A percentile compares a stretch with the other conserved stretches of the same genome.
These are phyloP conservation scores for Triplophysa rosa DNA, from an alignment of 2,113 vertebrate species.

Conservation along the genomic window DNA sequence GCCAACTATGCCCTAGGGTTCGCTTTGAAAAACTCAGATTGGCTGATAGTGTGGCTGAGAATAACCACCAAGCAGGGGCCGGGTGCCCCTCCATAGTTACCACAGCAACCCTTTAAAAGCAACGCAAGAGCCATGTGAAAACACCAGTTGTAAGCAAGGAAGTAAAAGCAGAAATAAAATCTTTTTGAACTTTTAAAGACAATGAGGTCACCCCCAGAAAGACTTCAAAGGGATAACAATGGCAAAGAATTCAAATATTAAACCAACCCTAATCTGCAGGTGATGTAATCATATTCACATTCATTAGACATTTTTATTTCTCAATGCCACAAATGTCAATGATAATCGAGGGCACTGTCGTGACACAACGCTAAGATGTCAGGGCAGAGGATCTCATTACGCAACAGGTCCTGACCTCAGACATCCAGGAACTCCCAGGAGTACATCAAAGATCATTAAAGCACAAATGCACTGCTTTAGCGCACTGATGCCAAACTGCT, in stretches of 20 bases:
- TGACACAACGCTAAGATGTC: background rate
- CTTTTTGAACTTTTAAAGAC: background rate
- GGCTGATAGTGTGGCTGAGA: conserved; percentile 75
- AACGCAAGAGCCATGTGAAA: conserved; percentile 49
- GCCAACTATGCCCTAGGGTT: conserved; percentile 59
- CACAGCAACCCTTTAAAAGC: conserved; percentile 75
- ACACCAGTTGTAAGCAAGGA: conserved; percentile 25
- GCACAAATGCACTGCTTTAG: conserved; percentile 11
- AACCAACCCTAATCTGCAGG: background rate
- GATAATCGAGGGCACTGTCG: background rate
- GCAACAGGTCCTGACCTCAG: conserved; percentile 20
- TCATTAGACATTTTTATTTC: background rate
- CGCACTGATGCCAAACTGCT: conserved; percentile 14
- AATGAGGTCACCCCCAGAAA: background rate
- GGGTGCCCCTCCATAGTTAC: conserved; percentile 70
- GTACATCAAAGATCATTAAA: conserved; percentile 20
- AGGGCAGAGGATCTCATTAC: conserved; percentile 18
- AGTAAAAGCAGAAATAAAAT: conserved; percentile 18
- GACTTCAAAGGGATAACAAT: too few relatives aligned
- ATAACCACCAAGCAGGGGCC: conserved; percentile 75
- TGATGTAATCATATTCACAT: background rate
- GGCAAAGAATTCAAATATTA: too few relatives aligned
- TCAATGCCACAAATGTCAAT: background rate
- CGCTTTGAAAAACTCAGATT: conserved; percentile 60
- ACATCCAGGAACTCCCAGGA: conserved; percentile 25